Conservation (phyloP, 2,797 vertebrate species). For the Peromyscus attwateri region DNA sequence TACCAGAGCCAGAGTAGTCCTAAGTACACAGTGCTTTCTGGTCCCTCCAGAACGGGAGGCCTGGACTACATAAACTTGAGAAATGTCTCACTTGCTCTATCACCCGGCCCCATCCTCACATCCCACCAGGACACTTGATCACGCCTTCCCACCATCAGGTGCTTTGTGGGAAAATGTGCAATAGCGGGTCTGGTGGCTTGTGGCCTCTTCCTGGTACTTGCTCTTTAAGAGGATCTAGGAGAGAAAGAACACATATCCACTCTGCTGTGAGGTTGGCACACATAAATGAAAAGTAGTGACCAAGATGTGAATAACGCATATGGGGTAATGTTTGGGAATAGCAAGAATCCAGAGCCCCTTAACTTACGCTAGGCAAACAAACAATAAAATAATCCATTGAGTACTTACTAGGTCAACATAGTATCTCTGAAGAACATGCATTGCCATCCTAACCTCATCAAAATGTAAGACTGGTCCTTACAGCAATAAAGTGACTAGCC, state of each 20-base stretch:
- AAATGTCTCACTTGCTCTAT: not conserved
- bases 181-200: not conserved
- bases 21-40: not conserved
- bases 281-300: not conserved
- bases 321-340: not conserved
- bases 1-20: not conserved
- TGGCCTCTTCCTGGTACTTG: not conserved
- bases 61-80: not conserved
- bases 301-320: not conserved
- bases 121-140: not conserved
- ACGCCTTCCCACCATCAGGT: not conserved
- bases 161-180: not conserved
- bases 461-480: not conserved
- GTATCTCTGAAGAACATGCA: not conserved
- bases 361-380: not conserved
- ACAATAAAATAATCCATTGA: not conserved
- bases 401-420: fast-evolving
- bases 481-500: not conserved
- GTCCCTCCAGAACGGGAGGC: not conserved
- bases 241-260: not conserved
- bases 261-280: not conserved
- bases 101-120: not conserved
- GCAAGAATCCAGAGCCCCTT: not conserved
- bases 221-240: not conserved
- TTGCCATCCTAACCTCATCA: not conserved